Base-by-base conservation (phyloP, 1,140 invertebrate genomes). In the Macrobrachium nipponense region DNA sequence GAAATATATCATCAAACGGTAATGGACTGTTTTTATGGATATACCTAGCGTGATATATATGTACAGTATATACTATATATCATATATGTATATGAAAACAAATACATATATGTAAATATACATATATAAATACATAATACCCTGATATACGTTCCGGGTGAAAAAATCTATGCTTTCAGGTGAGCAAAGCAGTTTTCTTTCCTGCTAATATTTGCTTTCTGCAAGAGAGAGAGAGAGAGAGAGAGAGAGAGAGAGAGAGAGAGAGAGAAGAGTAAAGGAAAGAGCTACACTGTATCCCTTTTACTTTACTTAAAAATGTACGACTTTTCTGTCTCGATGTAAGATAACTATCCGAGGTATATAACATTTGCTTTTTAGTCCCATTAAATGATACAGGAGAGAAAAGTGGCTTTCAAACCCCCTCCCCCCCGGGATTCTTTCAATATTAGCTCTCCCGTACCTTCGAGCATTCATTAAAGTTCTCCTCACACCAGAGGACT, bases 181-280 rank as follows among this genome's bases (percentile, higher is more conserved):
- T 78, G 23, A 59, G 15, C 14, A 18, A 15, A 14, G 23, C 2
- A 17, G 27, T 44, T 73, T 27, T 73, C 44, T 2, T 73, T 44
- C 70, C 44, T 44, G 17, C 36, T 7, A 36, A 27, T 27, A 27
- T 27, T 27, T 73, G 23, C 44, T 73, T 5, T 70, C 66, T 73
- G 73, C 10, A 51, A 44, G 73, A 76, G 43, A 76, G 73, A 18
- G 43, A 27, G 73, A 76, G 73, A 51, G 14, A 17, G 27, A 43
- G 44, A 58, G 23, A 14, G 18, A 20, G 44, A 51, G 36, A 75
- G 43, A 51, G 27, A 20, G 43, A 51, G 43, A 51, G 73, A 75
- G 43, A 17, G 15, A 17, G 36, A 75, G 36, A 75, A 2, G n/a
- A n/a, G n/a, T n/a, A n/a, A n/a, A n/a, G n/a, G 23, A 14, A 6